Conservation (phyloP, 2,113 vertebrate species). For the human region GRCh38 chr17:34519501-34520000, state of each 20-base stretch:
- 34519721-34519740: background rate
- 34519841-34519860: background rate
- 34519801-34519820: background rate
- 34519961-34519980: background rate
- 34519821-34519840: background rate
- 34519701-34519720: background rate
- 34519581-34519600: background rate
- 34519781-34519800: background rate
- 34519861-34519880: background rate
- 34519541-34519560: background rate
- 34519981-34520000: background rate
- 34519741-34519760: background rate
- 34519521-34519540: background rate
- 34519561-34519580: background rate
- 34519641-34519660: background rate
- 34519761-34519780: background rate
- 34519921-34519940: background rate
- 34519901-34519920: background rate
- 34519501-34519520: background rate
- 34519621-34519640: background rate
- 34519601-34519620: background rate
- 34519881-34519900: fast-evolving
- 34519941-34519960: fast-evolving
- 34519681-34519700: background rate
- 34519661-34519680: background rate